Base-by-base conservation (phyloP, 2,797 vertebrate species). In the Propithecus perrieri region DNA sequence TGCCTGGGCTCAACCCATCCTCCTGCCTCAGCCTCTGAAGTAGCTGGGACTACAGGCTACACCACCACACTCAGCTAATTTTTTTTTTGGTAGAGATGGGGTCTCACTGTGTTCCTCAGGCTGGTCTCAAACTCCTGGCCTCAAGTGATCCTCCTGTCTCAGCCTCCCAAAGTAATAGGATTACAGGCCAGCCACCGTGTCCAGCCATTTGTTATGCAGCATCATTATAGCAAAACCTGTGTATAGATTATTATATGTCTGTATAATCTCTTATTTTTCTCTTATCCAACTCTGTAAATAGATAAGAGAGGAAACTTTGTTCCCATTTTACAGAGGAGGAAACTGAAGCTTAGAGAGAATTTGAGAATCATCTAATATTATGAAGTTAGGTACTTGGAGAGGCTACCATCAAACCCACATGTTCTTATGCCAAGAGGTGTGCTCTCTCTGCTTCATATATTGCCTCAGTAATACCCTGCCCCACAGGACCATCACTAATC, bases 241-340 rank as follows among this genome's bases (percentile, higher is more conserved):
- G 17, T 75, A 76, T 76, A 48, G 8, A 4, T 81, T 89, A 94
- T 65, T 84, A 0, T 65, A 59, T 48, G 28, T 69, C 48, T 91
- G 1, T 18, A 79, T 41, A 67, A 57, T 5, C 48, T 95, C 26
- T 80, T 74, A 86, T 53, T 94, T 93, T 95, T 94, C 41, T 89
- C 61, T 38, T 38, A 38, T 38, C 38, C 7, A 83, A 30, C 43
- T 91, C 13, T 85, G 38, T 57, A 74, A 92, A 72, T 63, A 35
- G 13, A 5, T 48, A 71, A 57, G 14, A 46, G 12, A 80, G 20
- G 24, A 48, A 53, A 69, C 11, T 57, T 89, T 74, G 26, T 86
- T 88, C 26, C 43, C 48, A 83, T 74, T 97, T 95, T 48, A 83
- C 28, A 83, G 57, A 89, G 18, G 43, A 96, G 93, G 22, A 11